phyloP scores from a whole-genome alignment of 2,888 invertebrate species.

The Siphlonurus alternatus region DNA sequence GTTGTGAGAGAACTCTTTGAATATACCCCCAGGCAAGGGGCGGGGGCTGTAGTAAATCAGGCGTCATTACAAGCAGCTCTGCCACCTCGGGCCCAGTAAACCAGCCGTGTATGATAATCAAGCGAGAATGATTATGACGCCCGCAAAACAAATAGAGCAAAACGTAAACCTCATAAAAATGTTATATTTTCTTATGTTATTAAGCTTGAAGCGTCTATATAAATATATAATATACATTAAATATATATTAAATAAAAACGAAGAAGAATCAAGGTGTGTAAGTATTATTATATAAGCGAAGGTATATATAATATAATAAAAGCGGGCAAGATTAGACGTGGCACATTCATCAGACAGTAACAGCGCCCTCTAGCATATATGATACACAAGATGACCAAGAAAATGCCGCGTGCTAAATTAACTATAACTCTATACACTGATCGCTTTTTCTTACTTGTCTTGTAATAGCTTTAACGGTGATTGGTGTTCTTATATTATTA shows the following conservation, averaged over 20 bases:
- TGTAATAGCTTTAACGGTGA: background rate
- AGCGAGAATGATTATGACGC: background rate
- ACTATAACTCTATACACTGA: background rate
- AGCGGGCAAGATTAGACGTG: background rate
- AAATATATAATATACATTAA: too few species aligned
- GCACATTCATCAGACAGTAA: background rate
- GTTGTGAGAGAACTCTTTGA: too few species aligned
- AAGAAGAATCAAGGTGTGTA: too few species aligned
- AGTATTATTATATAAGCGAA: too few species aligned
- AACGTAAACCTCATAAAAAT: background rate
- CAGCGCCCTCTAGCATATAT: background rate
- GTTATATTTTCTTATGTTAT: too few species aligned
- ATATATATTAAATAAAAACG: too few species aligned
- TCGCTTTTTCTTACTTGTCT: background rate
- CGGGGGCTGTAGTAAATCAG: background rate
- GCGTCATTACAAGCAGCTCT: background rate
- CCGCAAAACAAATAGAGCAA: background rate
- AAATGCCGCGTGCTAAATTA: background rate
- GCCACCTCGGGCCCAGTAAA: background rate
- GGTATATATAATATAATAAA: background rate
- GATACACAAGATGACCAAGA: background rate
- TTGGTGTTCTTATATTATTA: too few species aligned
- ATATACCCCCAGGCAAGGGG: too few species aligned
- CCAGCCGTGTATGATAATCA: background rate
- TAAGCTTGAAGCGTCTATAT: background rate